Evolutionary conservation across 2,797 vertebrate genomes (phyloP).

Genomic region (Botia almorhae): DNA sequence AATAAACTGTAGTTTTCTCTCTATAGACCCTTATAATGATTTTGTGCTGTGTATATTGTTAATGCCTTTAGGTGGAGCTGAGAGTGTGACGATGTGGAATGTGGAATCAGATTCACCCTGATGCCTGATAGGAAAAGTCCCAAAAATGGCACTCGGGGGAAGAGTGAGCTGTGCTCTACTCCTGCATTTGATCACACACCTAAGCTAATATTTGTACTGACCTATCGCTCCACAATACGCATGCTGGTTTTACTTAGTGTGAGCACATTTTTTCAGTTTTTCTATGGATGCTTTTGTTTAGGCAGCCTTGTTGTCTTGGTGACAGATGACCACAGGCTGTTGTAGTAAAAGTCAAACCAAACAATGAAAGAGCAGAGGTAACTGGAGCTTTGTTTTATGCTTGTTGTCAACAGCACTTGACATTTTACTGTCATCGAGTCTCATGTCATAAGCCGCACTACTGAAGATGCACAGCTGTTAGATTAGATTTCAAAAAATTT

Average conservation of each 20-base stretch:
- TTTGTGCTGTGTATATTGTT: not conserved
- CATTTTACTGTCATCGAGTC: constrained; percentile 18
- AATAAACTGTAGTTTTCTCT: not conserved
- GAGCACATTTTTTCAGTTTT: constrained; percentile 24
- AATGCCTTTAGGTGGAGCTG: constrained; percentile 80
- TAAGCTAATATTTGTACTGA: not conserved
- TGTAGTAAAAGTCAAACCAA: constrained; percentile 11
- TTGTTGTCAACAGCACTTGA: constrained; percentile 23
- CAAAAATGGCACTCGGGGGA: constrained; percentile 86
- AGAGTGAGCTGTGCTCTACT: constrained; percentile 35
- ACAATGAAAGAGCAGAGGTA: not conserved
- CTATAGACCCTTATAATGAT: constrained; percentile 77
- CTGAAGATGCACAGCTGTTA: constrained; percentile 13
- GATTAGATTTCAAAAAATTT: constrained; percentile 65
- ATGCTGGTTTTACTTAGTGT: constrained; percentile 7
- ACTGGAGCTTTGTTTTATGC: constrained; percentile 7
- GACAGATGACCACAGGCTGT: constrained; percentile 10
- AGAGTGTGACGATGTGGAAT: constrained; percentile 98
- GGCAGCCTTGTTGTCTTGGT: constrained; percentile 3
- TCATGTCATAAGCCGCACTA: constrained; percentile 26
- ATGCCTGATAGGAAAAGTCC: constrained; percentile 95
- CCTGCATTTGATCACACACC: not conserved
- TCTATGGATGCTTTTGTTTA: constrained; percentile 43
- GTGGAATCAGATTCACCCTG: constrained; percentile 98
- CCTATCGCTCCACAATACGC: not conserved